phyloP scores from a whole-genome alignment of 2,113 vertebrate species.

The Cheirogaleus medius region DNA sequence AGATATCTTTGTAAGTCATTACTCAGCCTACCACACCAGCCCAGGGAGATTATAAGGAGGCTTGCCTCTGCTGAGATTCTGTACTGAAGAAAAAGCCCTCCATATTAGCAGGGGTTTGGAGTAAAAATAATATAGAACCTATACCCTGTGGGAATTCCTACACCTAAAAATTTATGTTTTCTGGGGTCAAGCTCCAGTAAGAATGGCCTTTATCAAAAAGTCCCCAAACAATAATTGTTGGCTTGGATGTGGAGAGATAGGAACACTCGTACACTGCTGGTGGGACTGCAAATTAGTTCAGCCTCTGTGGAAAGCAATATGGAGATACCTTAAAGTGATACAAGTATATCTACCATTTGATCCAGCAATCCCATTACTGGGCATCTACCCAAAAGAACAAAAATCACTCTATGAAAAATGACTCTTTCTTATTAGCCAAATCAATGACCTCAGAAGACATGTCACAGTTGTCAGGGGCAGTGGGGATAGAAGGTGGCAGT shows the following conservation, averaged over 20 bases:
- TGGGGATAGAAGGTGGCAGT: not conserved
- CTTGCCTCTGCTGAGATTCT: not conserved
- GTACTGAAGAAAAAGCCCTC: not conserved
- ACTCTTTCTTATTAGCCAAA: not conserved
- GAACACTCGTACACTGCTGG: no score
- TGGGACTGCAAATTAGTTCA: no score
- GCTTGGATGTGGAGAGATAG: no score
- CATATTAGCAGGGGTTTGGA: not conserved
- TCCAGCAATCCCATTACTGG: no score
- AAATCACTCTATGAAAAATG: no score
- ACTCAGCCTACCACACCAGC: not conserved
- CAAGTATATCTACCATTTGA: no score
- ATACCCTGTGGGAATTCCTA: not conserved
- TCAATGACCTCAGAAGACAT: not conserved
- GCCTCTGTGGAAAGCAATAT: no score
- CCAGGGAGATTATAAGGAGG: not conserved
- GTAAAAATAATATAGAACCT: not conserved
- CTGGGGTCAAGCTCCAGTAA: not conserved
- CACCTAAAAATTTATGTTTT: not conserved
- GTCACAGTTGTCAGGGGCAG: not conserved
- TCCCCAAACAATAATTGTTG: no score
- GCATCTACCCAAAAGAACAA: no score
- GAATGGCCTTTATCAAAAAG: no score
- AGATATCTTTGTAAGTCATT: not conserved
- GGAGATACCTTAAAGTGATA: no score